Base-by-base conservation (phyloP, 1,140 invertebrate species). In the Prorops nasuta region DNA sequence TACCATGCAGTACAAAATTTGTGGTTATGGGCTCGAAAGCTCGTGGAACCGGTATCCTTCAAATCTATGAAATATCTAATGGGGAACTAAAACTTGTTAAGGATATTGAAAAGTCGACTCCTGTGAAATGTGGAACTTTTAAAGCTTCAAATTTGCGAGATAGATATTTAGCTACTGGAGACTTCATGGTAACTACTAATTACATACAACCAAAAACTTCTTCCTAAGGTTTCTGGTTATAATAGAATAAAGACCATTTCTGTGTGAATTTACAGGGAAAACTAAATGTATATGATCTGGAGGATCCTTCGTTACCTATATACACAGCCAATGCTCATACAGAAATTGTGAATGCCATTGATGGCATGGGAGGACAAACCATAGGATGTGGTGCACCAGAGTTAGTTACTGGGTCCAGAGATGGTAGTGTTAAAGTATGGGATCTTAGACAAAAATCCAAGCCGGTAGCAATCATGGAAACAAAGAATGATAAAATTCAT, bases 361-460 rank as follows among this genome's bases (percentile, higher is more conserved):
- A 98, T 82, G 94, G 91, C 12, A 84, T 97, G 52, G 93, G 88
- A n/a, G 95, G 94, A 6, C 83, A 86, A 16, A 86, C 79, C 38
- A 72, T 87, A 14, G 90, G 91, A 32, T 92, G 87, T 74, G 94
- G 92, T 17, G 92, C 94, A 6, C 92, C 94, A 18, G 95, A 98
- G 84, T 87, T 98, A 58, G 92, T 90, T 1, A 98, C 95, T 14
- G 94, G 92, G 10, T 91, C 92, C 57, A 81, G 90, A 78, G 94
- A 98, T 84, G 94, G 94, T 86, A 84, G 83, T 57, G 94, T 98
- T 0, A 97, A 95, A 82, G 86, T 98, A 1, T 98, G 95, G 95
- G 96, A 98, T 79, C 86, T 89, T 4, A 80, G 96, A 4, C 93
- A 96, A 69, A 92, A 91, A 67, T 84, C 87, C 60, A 84, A 79